Evolutionary conservation across 2,888 invertebrate species (phyloP), one percentile per base, ranked within the genome.

Genomic region (Pandemis corylana): DNA sequence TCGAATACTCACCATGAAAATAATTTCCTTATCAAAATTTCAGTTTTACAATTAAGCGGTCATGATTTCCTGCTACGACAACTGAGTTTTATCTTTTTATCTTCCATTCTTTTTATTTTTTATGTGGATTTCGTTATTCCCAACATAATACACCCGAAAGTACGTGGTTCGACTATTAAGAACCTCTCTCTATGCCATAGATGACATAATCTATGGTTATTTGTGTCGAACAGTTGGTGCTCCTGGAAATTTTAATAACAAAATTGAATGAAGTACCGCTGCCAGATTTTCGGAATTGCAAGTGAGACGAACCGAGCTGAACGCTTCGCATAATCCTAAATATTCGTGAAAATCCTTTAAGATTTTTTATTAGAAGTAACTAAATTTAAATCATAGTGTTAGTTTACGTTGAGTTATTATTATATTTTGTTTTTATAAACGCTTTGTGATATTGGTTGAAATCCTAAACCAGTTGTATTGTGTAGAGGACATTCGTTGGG

Each of bases 401-500:
- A 83, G 79, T 83, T 83, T 83, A 83, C 79, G 78, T 82, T 86
- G 81, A 81, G 78, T 83, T 85, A 77, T 83, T 84, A 77, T 82
- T 85, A 81, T 94, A 94, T 93, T 94, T 94, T 87, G 77, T 79
- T 80, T 78, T 85, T 87, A 82, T 81, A 78, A 78, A 83, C 78
- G 80, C 80, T 84, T 87, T 83, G 89, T 90, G 87, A 86, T 83
- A 85, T 85, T 86, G 84, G 79, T 78, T 83, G 82, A 82, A 87
- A 84, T 85, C 80, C 79, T 78, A 82, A 84, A 83, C 82, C 70
- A 75, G 84, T 84, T 84, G 85, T 88, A 89, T 87, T 82, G 81
- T 86, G 83, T 83, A 87, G 88, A 88, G 87, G 90, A 90, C 90
- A 88, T 95, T 95, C 93, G 90, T 90, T 95, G 94, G 95, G 95